A percentile compares a stretch with the other conserved stretches of the same genome.
phyloP scores from a whole-genome alignment of 1,140 invertebrate genomes.

The Planococcus citri region DNA sequence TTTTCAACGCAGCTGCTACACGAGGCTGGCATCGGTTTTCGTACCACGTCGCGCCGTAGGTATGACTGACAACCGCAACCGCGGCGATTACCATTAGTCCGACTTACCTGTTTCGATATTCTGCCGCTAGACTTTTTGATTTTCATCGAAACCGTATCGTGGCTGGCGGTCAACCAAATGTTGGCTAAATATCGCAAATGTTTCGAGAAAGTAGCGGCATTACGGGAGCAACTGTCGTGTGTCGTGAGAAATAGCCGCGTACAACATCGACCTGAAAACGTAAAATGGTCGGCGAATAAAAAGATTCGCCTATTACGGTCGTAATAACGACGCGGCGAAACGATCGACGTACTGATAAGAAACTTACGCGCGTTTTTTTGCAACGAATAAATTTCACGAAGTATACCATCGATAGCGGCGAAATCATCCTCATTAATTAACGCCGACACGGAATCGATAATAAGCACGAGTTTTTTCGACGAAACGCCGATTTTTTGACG shows the following conservation, averaged over 20 bases:
- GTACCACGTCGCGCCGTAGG: too few species aligned
- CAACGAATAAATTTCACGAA: not conserved
- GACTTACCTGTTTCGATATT: not conserved
- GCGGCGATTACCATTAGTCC: too few species aligned
- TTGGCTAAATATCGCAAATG: not conserved
- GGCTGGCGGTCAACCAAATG: not conserved
- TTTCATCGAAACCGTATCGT: not conserved
- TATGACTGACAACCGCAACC: too few species aligned
- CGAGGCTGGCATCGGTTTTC: too few species aligned
- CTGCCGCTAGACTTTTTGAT: not conserved
- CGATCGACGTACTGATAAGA: too few species aligned
- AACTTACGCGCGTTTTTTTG: not conserved
- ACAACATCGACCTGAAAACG: too few species aligned
- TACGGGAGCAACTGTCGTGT: too few species aligned
- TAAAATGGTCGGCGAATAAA: too few species aligned
- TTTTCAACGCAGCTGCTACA: too few species aligned
- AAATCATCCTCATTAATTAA: not conserved
- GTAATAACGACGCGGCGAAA: too few species aligned
- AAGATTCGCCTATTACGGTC: too few species aligned
- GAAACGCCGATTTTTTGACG: not conserved
- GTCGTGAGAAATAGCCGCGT: too few species aligned
- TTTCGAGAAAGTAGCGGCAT: not conserved
- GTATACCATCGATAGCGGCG: not conserved
- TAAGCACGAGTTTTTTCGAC: not conserved
- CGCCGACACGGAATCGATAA: slow-evolving; percentile 1